Evolutionary conservation across 2,113 vertebrate genomes (phyloP).

Genomic region (Tupaia chinensis): DNA sequence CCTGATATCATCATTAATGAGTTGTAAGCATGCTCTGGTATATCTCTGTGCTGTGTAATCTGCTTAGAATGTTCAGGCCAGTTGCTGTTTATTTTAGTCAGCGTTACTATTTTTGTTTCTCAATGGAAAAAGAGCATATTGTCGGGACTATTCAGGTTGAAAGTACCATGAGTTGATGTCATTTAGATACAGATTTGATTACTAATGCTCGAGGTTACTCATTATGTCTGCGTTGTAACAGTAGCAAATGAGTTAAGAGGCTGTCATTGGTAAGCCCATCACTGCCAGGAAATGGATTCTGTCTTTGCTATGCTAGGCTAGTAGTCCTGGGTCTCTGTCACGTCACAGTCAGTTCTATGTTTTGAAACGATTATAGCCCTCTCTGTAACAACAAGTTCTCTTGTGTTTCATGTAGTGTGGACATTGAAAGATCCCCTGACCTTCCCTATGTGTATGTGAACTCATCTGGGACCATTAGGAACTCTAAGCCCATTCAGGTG

Average conservation of each 20-base stretch:
- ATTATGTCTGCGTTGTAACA: not conserved
- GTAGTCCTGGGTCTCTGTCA: not conserved
- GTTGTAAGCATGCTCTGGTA: slow-evolving; percentile 83
- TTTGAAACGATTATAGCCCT: not conserved
- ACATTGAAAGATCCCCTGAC: slow-evolving; percentile 87
- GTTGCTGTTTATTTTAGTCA: not conserved
- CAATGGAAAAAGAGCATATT: not conserved
- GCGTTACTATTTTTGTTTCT: slow-evolving; percentile 23
- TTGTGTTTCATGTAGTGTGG: slow-evolving; percentile 85
- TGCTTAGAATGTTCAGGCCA: not conserved
- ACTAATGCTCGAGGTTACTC: not conserved
- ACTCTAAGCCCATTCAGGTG: slow-evolving; percentile 91
- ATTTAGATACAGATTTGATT: slow-evolving; percentile 47
- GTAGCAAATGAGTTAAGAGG: not conserved
- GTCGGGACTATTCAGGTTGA: not conserved
- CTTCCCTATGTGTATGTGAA: slow-evolving; percentile 93
- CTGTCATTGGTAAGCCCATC: not conserved
- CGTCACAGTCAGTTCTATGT: not conserved
- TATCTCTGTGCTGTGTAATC: not conserved
- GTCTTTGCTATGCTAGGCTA: not conserved
- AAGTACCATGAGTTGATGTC: not conserved
- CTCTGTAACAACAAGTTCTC: slow-evolving; percentile 1
- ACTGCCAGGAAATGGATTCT: not conserved
- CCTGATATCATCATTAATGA: slow-evolving; percentile 91
- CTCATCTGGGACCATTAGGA: slow-evolving; percentile 90